Evolutionary conservation across 2,797 vertebrate genomes (phyloP).

Genomic region (Salmo trutta): DNA sequence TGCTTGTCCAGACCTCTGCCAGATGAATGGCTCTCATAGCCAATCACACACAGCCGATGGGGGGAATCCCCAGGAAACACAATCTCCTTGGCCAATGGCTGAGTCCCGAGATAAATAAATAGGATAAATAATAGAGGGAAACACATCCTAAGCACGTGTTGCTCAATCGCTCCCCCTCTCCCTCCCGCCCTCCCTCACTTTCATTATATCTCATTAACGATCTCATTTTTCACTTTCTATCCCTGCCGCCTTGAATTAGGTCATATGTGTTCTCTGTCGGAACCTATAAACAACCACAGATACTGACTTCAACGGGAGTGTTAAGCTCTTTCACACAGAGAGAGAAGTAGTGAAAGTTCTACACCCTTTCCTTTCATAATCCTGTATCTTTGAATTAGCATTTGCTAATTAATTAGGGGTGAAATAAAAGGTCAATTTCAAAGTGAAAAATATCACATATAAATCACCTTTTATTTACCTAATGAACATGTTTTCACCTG

Average conservation of each 20-base stretch:
- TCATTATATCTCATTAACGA: conserved; percentile 68
- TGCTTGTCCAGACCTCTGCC: conserved; percentile 44
- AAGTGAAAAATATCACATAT: background rate
- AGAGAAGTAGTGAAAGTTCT: background rate
- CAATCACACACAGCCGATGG: conserved; percentile 53
- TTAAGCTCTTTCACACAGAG: conserved; percentile 45
- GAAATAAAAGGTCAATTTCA: background rate
- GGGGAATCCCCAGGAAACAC: conserved; percentile 68
- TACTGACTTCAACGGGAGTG: conserved; percentile 54
- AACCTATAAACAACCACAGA: conserved; percentile 69
- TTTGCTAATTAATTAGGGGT: background rate
- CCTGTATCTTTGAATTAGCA: background rate
- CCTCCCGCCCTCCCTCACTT: background rate
- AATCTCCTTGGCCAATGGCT: conserved; percentile 62
- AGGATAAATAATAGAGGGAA: conserved; percentile 63
- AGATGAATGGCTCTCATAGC: conserved; percentile 60
- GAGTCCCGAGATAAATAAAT: conserved; percentile 65
- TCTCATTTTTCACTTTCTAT: conserved; percentile 71
- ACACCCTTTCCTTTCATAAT: background rate
- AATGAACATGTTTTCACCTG: background rate
- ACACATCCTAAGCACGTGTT: conserved; percentile 71
- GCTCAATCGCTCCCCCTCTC: conserved; percentile 61
- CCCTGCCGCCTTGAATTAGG: conserved; percentile 48
- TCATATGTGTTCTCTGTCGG: conserved; percentile 53
- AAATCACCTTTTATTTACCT: too few relatives aligned